Base-by-base conservation (phyloP, 2,113 vertebrate species). In the Pteropus alecto region DNA sequence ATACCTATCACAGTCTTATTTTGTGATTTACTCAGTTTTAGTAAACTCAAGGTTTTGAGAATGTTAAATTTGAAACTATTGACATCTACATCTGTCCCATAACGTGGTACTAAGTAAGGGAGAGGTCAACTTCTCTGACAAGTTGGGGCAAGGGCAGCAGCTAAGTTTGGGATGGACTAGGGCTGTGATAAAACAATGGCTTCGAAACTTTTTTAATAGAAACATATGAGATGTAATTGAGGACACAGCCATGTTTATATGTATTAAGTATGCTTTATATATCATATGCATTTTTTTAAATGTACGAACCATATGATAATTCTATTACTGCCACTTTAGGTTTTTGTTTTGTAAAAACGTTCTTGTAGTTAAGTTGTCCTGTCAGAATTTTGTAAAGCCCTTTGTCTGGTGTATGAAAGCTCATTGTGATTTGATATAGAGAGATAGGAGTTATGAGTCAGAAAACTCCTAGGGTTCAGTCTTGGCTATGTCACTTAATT, bases 321-420 rank as follows among this genome's bases (percentile, higher is more conserved):
- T 74, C 48, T 54, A n/a, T 87, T 87, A 74, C 16, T 93, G 28
- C 68, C 48, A 35, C 54, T 92, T 92, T 56, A 68, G 21, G 19
- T 19, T 89, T 86, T 93, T 93, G 73, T 84, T 97, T 90, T 94
- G 4, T 83, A 30, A 79, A 86, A 87, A 56, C 46, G 58, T 33
- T 83, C 7, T 68, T 46, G 19, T 93, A 21, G 73, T 68, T 67
- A 79, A 43, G 7, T 73, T 88, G 24, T 41, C 41, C 11, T 71
- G 56, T 92, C 35, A 87, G 22, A 67, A 38, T 81, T 67, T 94
- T 92, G 26, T 85, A 38, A 76, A 78, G 33, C 28, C 14, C 28
- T 71, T 90, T 87, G 48, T 21, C 78, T 90, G 14, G 12, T 87
- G 87, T 90, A 58, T 65, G 30, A 79, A 95, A 88, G 38, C 65